Percentiles rank a stretch among this genome's conserved stretches.
Evolutionary conservation across 2,113 vertebrate species (phyloP).

Genomic region (Nerophis lumbriciformis): DNA sequence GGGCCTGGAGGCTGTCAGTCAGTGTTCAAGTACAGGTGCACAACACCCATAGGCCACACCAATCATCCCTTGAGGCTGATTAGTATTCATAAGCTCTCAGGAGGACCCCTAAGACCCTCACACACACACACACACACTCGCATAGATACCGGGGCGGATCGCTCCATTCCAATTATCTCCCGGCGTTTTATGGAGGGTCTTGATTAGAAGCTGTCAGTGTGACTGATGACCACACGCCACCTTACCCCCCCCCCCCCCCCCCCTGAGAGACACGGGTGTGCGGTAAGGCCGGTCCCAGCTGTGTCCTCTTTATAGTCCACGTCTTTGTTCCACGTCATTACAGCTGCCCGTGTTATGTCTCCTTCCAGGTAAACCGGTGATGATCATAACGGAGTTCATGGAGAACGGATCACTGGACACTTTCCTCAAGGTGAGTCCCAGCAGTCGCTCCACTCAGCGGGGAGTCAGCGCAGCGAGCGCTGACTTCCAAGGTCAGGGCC

Average conservation of each 20-base stretch:
- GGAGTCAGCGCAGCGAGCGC: constrained; percentile 3
- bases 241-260: constrained; percentile 51
- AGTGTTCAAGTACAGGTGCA: constrained; percentile 52
- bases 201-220: constrained; percentile 75
- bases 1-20: constrained; percentile 51
- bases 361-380: constrained; percentile 83
- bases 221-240: constrained; percentile 70
- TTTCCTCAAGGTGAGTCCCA: constrained; percentile 86
- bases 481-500: constrained; percentile 19
- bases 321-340: constrained; percentile 37
- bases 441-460: neutral
- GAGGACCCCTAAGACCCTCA: constrained; percentile 38
- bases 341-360: constrained; percentile 31
- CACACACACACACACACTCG: constrained; percentile 29
- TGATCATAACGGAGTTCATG: constrained; percentile 99
- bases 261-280: constrained; percentile 40
- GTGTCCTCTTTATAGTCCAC: constrained; percentile 40
- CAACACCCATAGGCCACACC: constrained; percentile 10
- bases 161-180: constrained; percentile 71
- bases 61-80: constrained; percentile 60
- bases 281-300: constrained; percentile 50
- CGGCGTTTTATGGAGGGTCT: constrained; percentile 67
- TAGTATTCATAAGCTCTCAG: constrained; percentile 71
- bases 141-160: constrained; percentile 54
- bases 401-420: constrained; percentile 96